Conservation (phyloP, 2,797 vertebrate species). For the Prunella strophiata region DNA sequence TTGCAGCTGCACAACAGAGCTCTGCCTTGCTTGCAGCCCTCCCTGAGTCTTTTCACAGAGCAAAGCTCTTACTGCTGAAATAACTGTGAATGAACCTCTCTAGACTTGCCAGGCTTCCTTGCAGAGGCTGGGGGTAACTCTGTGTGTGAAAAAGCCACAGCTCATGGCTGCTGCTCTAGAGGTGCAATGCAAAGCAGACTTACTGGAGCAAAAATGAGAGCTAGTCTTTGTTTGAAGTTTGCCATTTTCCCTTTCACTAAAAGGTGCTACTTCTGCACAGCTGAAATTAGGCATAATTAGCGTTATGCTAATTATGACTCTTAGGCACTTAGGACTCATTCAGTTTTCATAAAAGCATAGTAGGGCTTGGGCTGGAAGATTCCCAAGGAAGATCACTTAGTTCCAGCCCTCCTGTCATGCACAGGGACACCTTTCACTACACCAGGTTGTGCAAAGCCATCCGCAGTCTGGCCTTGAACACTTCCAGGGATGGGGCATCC, state of each 20-base stretch:
- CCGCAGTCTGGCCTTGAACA: neutral
- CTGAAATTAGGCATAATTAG: neutral
- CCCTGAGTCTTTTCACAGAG: neutral
- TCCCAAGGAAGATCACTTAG: neutral
- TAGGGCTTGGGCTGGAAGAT: neutral
- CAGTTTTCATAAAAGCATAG: neutral
- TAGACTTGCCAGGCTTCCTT: neutral
- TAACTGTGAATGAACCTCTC: neutral
- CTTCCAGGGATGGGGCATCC: neutral
- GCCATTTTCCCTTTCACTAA: neutral
- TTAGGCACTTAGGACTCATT: neutral
- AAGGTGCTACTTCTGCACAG: neutral
- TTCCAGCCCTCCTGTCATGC: neutral
- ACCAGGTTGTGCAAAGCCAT: neutral
- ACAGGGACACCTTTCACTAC: neutral
- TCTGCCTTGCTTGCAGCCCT: neutral
- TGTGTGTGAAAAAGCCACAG: neutral
- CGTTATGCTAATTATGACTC: neutral
- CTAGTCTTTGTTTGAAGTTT: neutral
- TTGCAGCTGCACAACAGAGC: neutral
- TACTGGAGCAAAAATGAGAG: neutral
- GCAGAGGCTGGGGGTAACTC: fast-evolving
- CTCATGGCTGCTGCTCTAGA: neutral
- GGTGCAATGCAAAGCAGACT: neutral
- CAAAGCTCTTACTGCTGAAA: neutral